These are phyloP conservation scores for Rhabdomys pumilio DNA, from an alignment of 2,797 vertebrate species.

Conservation along the genomic window DNA sequence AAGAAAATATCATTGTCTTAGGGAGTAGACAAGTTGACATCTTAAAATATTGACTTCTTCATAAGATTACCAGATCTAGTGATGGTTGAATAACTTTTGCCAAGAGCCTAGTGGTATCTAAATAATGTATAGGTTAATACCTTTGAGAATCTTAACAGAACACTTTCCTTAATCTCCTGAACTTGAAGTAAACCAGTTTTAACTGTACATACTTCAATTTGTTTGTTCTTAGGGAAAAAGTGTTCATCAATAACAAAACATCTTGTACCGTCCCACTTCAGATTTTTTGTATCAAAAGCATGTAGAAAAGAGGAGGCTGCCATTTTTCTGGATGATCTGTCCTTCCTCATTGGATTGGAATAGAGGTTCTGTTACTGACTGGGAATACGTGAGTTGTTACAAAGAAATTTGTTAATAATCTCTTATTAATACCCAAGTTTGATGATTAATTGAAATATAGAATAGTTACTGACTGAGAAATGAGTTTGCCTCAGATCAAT, in stretches of 20 bases:
- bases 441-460: neutral
- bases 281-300: neutral
- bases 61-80: neutral
- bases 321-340: neutral
- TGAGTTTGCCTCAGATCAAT: neutral
- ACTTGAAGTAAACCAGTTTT: neutral
- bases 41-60: neutral
- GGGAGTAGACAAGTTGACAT: neutral
- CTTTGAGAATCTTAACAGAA: neutral
- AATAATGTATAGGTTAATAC: neutral
- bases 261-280: neutral
- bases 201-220: neutral
- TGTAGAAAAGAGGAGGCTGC: neutral
- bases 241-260: neutral
- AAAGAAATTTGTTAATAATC: neutral
- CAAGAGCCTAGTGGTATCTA: neutral
- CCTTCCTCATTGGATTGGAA: neutral
- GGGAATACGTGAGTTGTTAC: neutral
- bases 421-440: neutral
- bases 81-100: neutral
- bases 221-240: neutral
- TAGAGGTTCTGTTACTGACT: neutral
- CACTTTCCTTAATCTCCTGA: neutral
- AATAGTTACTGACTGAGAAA: neutral
- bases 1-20: conserved; percentile 5